Conservation (phyloP, 2,797 vertebrate species). For the Halcyon badia region DNA sequence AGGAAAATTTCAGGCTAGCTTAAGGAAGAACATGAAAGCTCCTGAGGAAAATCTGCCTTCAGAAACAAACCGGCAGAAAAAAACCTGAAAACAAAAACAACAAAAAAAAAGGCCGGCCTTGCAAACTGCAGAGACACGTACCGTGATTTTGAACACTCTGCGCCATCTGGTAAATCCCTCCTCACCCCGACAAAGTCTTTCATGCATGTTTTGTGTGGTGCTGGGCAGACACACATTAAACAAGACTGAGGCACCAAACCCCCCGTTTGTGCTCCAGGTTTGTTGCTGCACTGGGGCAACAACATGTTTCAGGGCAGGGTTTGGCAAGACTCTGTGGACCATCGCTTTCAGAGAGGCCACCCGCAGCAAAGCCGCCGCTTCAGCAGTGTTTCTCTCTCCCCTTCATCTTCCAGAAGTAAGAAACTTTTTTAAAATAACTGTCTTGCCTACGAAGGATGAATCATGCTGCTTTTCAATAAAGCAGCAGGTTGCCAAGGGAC, state of each 20-base stretch:
- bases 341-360: not conserved
- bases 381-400: not conserved
- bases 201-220: not conserved
- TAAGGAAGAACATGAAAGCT: not conserved
- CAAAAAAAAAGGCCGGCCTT: not conserved
- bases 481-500: not conserved
- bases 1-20: not conserved
- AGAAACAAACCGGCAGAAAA: not conserved
- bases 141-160: fast-evolving
- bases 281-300: not conserved
- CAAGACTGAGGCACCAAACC: not conserved
- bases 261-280: not conserved
- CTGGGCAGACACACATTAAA: not conserved
- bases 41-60: not conserved
- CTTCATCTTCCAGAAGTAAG: not conserved
- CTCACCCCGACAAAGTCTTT: not conserved
- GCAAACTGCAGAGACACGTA: not conserved
- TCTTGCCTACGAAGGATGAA: not conserved
- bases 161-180: not conserved
- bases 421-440: not conserved
- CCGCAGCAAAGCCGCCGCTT: not conserved
- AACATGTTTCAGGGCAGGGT: not conserved
- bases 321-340: not conserved
- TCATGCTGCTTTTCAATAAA: conserved; percentile 8
- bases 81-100: not conserved